Conservation (phyloP, 2,113 vertebrate species). For the Phalacrocorax pelagicus region DNA sequence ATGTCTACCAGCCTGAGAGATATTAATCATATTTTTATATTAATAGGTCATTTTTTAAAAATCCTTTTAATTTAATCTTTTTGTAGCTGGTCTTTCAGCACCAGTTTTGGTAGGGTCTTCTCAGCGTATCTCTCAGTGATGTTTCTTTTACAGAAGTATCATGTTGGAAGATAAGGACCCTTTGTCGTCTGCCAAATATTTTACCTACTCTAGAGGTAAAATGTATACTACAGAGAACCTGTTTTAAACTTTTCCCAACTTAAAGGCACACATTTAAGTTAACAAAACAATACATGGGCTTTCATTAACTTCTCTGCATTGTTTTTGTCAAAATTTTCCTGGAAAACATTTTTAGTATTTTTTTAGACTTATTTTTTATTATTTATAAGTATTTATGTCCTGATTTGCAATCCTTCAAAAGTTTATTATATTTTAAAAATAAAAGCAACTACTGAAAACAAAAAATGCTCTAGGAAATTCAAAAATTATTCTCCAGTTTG, state of each 20-base stretch:
- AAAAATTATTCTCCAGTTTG: background rate
- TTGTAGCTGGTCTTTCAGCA: background rate
- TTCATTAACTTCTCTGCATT: background rate
- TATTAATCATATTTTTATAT: background rate
- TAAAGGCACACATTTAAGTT: background rate
- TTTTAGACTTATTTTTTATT: background rate
- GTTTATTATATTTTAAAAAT: background rate
- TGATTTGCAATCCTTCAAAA: background rate
- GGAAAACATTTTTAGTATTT: background rate
- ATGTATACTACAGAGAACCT: fast-evolving
- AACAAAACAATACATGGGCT: background rate
- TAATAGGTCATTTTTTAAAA: background rate
- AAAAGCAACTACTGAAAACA: background rate
- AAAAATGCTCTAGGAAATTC: background rate
- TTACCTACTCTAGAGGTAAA: background rate
- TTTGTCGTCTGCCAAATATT: background rate
- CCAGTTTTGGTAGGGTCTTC: background rate
- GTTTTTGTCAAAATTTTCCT: background rate
- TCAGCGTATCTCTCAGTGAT: background rate
- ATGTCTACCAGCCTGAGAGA: background rate
- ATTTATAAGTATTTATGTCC: background rate
- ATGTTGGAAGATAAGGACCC: background rate
- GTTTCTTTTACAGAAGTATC: background rate
- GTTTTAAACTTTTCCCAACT: background rate
- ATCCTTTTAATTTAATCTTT: fast-evolving